phyloP scores from a whole-genome alignment of 2,113 vertebrate genomes.

The Colistium nudipinnis region DNA sequence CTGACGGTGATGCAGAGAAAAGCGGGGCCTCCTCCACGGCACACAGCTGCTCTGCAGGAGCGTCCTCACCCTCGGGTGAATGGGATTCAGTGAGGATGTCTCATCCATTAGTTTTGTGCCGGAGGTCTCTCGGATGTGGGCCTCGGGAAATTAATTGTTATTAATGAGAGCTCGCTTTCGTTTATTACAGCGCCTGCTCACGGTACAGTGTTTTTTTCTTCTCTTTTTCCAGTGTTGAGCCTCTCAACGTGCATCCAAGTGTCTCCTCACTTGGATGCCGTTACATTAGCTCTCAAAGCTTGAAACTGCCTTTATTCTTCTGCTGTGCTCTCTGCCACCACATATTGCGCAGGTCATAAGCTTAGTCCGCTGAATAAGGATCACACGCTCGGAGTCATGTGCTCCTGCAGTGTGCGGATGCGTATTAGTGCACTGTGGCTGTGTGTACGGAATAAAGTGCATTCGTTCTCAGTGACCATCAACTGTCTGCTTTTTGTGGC shows the following conservation, averaged over 20 bases:
- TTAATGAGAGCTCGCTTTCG: slow-evolving; percentile 24
- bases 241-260: not conserved
- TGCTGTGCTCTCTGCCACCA: not conserved
- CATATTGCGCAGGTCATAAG: slow-evolving; percentile 13
- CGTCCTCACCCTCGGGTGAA: slow-evolving; percentile 3
- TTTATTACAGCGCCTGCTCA: slow-evolving; percentile 10
- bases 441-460: not conserved
- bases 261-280: not conserved
- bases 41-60: slow-evolving; percentile 31
- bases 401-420: not conserved
- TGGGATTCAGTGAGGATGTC: slow-evolving; percentile 35
- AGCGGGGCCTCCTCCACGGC: not conserved
- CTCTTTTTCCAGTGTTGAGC: not conserved
- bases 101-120: slow-evolving; percentile 21
- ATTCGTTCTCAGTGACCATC: slow-evolving; percentile 1
- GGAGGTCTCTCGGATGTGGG: slow-evolving; percentile 14
- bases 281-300: not conserved
- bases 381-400: slow-evolving; percentile 35
- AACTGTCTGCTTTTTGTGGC: slow-evolving; percentile 32
- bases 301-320: not conserved
- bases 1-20: slow-evolving; percentile 18
- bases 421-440: not conserved
- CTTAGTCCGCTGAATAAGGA: slow-evolving; percentile 22
- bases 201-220: not conserved
- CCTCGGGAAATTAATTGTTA: slow-evolving; percentile 29